These are phyloP conservation scores for Parotia lawesii DNA, from an alignment of 2,113 vertebrate genomes.

Conservation along the genomic window DNA sequence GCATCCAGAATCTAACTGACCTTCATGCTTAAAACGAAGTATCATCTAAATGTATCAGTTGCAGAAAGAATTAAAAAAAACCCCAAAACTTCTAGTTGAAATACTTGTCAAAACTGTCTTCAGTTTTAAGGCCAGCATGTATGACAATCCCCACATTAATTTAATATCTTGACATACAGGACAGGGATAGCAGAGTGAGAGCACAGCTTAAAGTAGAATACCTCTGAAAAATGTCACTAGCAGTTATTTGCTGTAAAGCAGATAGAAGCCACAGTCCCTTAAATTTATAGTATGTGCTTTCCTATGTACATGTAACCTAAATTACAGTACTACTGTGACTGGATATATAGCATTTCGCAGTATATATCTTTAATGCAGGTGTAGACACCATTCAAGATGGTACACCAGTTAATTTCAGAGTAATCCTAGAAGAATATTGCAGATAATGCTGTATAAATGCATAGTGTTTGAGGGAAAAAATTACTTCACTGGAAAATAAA, in stretches of 20 bases:
- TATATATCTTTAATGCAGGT: conserved; percentile 30
- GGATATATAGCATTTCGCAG: conserved; percentile 28
- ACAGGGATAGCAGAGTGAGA: neutral
- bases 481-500: conserved; percentile 53
- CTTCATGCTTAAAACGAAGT: neutral
- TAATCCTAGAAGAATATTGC: conserved; percentile 62
- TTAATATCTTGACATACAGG: neutral
- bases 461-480: conserved; percentile 44
- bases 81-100: neutral
- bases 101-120: conserved; percentile 34
- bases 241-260: conserved; percentile 16
- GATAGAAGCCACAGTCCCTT: conserved; percentile 4
- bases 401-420: conserved; percentile 54
- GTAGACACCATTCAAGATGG: conserved; percentile 37
- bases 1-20: neutral
- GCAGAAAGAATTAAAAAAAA: neutral
- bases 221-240: conserved; percentile 7
- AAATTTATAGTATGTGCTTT: conserved; percentile 26
- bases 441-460: conserved; percentile 57
- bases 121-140: conserved; percentile 22
- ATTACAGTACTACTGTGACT: conserved; percentile 39
- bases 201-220: conserved; percentile 5
- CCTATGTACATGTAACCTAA: conserved; percentile 57
- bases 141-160: neutral
- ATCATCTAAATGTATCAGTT: neutral